Evolutionary conservation across 1,140 invertebrate species (phyloP).

Genomic region (Conopomorpha cramerella): DNA sequence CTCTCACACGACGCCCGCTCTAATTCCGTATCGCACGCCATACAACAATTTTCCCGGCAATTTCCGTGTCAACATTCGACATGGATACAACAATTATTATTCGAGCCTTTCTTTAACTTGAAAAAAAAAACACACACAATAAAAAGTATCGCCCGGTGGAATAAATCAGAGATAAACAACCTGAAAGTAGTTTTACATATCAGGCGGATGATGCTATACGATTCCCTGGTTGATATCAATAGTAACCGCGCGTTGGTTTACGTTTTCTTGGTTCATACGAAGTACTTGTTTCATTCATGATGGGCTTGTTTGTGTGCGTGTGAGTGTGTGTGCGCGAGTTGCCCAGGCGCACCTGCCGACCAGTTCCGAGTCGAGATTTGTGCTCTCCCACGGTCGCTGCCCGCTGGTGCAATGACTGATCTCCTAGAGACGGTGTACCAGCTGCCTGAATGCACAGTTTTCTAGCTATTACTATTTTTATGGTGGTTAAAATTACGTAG

Average conservation of each 20-base stretch:
- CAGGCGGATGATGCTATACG: too few species aligned
- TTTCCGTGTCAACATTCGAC: too few species aligned
- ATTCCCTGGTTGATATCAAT: too few species aligned
- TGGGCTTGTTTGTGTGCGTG: slow-evolving; percentile 25
- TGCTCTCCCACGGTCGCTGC: slow-evolving; percentile 53
- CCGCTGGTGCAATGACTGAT: slow-evolving; percentile 29
- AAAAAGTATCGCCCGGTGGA: slow-evolving; percentile 27
- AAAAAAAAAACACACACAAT: background rate
- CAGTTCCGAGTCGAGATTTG: slow-evolving; percentile 60
- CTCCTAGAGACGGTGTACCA: slow-evolving; percentile 42
- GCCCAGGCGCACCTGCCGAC: slow-evolving; percentile 41
- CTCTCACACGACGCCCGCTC: background rate
- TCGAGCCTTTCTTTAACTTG: background rate
- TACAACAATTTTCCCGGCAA: background rate
- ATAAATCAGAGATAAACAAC: slow-evolving; percentile 54
- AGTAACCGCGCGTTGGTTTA: too few species aligned
- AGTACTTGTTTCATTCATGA: slow-evolving; percentile 57
- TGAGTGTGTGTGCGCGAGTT: slow-evolving; percentile 11
- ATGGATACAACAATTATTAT: too few species aligned
- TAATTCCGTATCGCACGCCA: background rate
- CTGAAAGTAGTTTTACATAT: slow-evolving; percentile 24
- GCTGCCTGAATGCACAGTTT: too few species aligned
- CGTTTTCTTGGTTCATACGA: too few species aligned
- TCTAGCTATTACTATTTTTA: too few species aligned
- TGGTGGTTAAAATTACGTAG: too few species aligned